phyloP scores from a whole-genome alignment of 2,113 vertebrate species.

The Xiphophorus hellerii region DNA sequence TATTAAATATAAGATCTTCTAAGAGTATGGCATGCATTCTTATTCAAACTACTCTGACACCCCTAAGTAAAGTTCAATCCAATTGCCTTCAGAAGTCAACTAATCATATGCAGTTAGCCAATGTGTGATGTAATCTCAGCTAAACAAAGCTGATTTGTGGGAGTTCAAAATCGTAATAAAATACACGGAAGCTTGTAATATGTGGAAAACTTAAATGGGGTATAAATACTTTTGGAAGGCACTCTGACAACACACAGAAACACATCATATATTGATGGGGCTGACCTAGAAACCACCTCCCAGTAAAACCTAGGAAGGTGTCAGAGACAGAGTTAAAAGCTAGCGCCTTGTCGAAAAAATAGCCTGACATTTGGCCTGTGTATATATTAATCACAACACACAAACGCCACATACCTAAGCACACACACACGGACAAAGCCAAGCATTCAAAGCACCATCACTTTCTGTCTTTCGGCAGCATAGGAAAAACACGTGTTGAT shows the following conservation, averaged over 20 bases:
- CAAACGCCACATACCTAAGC: background rate
- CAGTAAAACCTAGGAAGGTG: constrained; percentile 22
- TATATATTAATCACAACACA: constrained; percentile 28
- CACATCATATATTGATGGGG: constrained; percentile 6
- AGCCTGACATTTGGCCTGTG: constrained; percentile 30
- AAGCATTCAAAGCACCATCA: background rate
- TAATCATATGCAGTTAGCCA: background rate
- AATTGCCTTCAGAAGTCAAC: background rate
- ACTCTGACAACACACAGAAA: background rate
- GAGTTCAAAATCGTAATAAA: background rate
- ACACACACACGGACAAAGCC: background rate
- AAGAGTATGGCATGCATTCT: background rate
- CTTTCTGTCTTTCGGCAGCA: background rate
- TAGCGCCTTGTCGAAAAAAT: constrained; percentile 24
- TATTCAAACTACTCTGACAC: background rate
- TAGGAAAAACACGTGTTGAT: background rate
- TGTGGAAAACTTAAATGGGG: background rate
- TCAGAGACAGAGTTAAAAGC: constrained; percentile 29
- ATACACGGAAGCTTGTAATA: background rate
- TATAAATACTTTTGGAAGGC: background rate
- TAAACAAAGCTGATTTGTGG: background rate
- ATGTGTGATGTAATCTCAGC: background rate
- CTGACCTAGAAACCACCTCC: constrained; percentile 18
- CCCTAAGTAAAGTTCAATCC: too few species aligned
- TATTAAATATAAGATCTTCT: background rate